Conservation (phyloP, 2,888 invertebrate species). For the Cryptus viduatorius region DNA sequence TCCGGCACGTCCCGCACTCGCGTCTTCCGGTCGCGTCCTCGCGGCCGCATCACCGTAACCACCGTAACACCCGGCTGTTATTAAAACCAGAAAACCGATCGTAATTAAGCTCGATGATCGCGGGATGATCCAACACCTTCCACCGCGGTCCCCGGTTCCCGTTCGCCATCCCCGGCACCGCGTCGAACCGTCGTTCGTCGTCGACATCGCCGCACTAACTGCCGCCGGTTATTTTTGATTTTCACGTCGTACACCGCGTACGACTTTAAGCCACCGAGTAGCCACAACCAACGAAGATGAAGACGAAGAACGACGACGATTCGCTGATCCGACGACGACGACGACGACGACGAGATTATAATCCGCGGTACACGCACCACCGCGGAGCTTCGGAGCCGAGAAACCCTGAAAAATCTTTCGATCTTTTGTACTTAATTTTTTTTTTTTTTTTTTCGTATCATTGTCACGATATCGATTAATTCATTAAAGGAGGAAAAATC, state of each 20-base stretch:
- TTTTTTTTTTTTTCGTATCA: neutral
- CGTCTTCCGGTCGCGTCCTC: conserved; percentile 67
- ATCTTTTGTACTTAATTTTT: neutral
- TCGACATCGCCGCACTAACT: conserved; percentile 85
- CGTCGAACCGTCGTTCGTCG: conserved; percentile 85
- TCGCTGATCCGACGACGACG: conserved; percentile 11
- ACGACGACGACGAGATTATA: conserved; percentile 9
- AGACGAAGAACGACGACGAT: conserved; percentile 55
- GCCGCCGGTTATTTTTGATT: conserved; percentile 83
- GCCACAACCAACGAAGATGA: conserved; percentile 51
- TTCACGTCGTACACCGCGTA: conserved; percentile 69
- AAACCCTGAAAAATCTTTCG: neutral
- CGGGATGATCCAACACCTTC: conserved; percentile 65
- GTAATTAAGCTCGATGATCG: conserved; percentile 68
- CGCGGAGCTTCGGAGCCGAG: neutral
- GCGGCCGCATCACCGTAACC: conserved; percentile 72
- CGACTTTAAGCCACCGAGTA: conserved; percentile 3
- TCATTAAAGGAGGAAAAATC: neutral
- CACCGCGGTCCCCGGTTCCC: conserved; percentile 76
- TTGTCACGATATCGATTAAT: neutral
- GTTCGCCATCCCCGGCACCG: conserved; percentile 82
- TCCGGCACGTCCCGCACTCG: conserved; percentile 70
- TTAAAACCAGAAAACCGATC: conserved; percentile 75
- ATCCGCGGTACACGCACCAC: neutral
- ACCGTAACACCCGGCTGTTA: conserved; percentile 69